Evolutionary conservation across 2,797 vertebrate species (phyloP), one percentile per base, ranked within the genome.

Genomic region (Necrosyrtes monachus): DNA sequence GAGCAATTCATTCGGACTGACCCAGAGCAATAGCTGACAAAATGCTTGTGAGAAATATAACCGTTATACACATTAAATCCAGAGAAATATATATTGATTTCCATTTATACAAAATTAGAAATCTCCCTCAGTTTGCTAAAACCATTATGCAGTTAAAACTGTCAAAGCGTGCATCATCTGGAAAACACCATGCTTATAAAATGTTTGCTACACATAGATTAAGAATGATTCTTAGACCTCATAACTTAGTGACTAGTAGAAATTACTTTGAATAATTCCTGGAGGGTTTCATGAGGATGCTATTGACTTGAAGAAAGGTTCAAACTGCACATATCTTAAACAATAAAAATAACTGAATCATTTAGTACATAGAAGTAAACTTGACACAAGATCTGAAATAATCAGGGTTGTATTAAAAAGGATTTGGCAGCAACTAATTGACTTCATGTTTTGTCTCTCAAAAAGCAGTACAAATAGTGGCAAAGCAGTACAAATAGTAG

Each of bases 41-140:
- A 95, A 88, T 35, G 18, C 14, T 51, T 84, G 28, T 39, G 39
- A 92, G 63, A 84, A 85, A 78, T 81, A 72, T 27, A 84, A 45
- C 25, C 15, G 22, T 84, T 59, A 65, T 13, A 59, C n/a, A 69
- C 30, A 86, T 41, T 78, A 87, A 86, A 86, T 84, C 28, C 28
- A 79, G 54, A 92, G 18, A 90, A 85, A 88, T 70, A 81, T 7
- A 28, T 88, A 93, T 84, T 90, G 65, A 90, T 95, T 94, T 96
- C 93, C 39, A 74, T 90, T 93, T 28, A 67, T 11, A 80, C 24
- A 84, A 86, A 87, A 90, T 84, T 73, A 90, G 80, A 86, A 90
- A 73, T 70, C 24, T 67, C 50, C 39, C 50, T 92, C 67, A 51
- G 33, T 93, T 91, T 92, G 27, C 43, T 86, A 60, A 92, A 93